A percentile compares a stretch with the other conserved stretches of the same genome.
These are phyloP conservation scores for Artibeus jamaicensis DNA, from an alignment of 2,797 vertebrate genomes.

Conservation along the genomic window DNA sequence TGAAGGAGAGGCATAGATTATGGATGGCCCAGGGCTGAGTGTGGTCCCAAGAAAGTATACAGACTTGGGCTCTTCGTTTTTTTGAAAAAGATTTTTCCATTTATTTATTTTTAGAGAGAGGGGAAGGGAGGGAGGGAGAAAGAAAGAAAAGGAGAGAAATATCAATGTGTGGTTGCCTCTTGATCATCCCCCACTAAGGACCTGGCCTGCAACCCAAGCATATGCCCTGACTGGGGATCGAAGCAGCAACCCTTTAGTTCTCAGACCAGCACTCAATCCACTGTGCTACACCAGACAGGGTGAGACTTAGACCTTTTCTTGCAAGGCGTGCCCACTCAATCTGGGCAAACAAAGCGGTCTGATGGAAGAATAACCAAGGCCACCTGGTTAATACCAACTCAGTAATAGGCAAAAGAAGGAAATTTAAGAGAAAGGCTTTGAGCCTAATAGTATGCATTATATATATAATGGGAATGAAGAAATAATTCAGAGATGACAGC, in stretches of 20 bases:
- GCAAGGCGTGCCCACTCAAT: neutral
- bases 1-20: neutral
- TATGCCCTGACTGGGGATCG: no score
- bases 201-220: no score
- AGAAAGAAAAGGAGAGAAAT: no score
- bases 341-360: neutral
- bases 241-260: no score
- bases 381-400: neutral
- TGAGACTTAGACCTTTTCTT: neutral
- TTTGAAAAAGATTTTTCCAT: no score
- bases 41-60: neutral
- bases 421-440: conserved; percentile 11
- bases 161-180: no score
- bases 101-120: no score
- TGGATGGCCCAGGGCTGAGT: neutral
- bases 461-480: neutral
- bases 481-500: neutral
- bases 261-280: no score
- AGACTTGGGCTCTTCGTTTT: neutral
- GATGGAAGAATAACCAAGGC: neutral
- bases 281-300: no score
- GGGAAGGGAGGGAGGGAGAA: no score
- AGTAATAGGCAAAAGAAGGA: conserved; percentile 14
- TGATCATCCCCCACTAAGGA: no score
- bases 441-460: neutral